Conservation (phyloP, 64 coral and sea anemone species). For the Actinia tenebrosa region DNA sequence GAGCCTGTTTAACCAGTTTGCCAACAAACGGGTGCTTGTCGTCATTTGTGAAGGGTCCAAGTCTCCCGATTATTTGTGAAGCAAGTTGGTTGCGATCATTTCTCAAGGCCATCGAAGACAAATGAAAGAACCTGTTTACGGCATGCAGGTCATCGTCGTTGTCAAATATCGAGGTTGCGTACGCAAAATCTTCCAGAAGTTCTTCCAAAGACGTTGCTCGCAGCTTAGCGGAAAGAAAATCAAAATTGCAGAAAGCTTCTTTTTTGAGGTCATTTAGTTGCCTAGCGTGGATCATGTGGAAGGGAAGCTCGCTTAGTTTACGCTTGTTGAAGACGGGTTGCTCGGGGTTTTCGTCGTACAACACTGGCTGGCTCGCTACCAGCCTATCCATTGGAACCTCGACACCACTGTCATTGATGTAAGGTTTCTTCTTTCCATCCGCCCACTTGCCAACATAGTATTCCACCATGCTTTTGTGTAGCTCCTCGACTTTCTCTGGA, state of each 20-base stretch:
- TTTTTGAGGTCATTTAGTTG: constrained; percentile 55
- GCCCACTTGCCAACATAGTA: constrained; percentile 88
- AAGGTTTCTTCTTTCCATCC: constrained; percentile 75
- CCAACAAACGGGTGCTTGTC: constrained; percentile 59
- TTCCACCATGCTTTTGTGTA: constrained; percentile 76
- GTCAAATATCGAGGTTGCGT: constrained; percentile 27
- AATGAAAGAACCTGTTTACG: constrained; percentile 60
- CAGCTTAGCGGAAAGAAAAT: constrained; percentile 82
- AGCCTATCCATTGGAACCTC: constrained; percentile 68
- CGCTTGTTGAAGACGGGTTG: constrained; percentile 74
- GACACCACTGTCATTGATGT: constrained; percentile 63
- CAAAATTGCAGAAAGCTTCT: constrained; percentile 82
- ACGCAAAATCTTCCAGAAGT: constrained; percentile 69
- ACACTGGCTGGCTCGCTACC: constrained; percentile 75
- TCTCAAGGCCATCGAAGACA: constrained; percentile 65
- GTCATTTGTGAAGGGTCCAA: constrained; percentile 62
- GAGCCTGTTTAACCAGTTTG: constrained; percentile 69
- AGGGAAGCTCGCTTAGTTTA: constrained; percentile 87
- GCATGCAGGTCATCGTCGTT: constrained; percentile 68
- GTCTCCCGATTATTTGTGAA: constrained; percentile 79
- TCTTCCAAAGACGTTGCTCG: constrained; percentile 48
- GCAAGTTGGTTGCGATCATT: constrained; percentile 68
- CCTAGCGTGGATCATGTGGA: constrained; percentile 63
- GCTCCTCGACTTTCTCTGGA: constrained; percentile 28
- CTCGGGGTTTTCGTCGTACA: constrained; percentile 57